Base-by-base conservation (phyloP, 2,797 vertebrate genomes). In the Enteromius thamalakanensis region DNA sequence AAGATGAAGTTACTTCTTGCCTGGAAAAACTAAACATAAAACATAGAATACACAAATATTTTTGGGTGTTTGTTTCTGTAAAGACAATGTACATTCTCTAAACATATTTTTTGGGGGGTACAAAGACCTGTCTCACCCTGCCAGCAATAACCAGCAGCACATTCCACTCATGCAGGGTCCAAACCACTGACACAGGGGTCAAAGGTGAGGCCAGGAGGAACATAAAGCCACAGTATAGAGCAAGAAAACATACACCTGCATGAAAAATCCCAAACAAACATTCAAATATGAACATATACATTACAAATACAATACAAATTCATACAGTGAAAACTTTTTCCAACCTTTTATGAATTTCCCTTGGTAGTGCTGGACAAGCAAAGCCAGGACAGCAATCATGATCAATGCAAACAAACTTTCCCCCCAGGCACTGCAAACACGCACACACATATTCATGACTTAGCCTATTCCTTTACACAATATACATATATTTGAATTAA, bases 351-450 rank as follows among this genome's bases (percentile, higher is more conserved):
- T 7, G 0, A 91, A 93, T 1, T 93, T 86, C 23, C 94, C 90
- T 51, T 87, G 90, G 86, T 95, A 95, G 89, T 93, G 91, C 74
- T 95, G 92, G 80, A 96, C 90, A 72, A 97, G 93, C 89, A 96
- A 96, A 60, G 91, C 71, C 8, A 97, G 93, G 0, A 90, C 76
- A 37, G 94, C 80, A 0, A 93, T 94, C 91, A 96, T 95, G 32
- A 92, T 68, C 88, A 94, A 81, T 3, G 90, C 86, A 89, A 97
- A 93, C 78, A 97, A 89, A 60, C 94, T 95, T 76, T 97, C 97
- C 17, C 91, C 94, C 96, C 96, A 98, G 70, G 96, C 94, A 84
- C 97, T 97, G 93, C 23, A 70, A 19, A 21, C 19, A 82, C 42
- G 10, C 40, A 42, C 40, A 9, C 37, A 40, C 37, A 40, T 45